Base-by-base conservation (phyloP, 2,113 vertebrate species). In the Gobius niger region DNA sequence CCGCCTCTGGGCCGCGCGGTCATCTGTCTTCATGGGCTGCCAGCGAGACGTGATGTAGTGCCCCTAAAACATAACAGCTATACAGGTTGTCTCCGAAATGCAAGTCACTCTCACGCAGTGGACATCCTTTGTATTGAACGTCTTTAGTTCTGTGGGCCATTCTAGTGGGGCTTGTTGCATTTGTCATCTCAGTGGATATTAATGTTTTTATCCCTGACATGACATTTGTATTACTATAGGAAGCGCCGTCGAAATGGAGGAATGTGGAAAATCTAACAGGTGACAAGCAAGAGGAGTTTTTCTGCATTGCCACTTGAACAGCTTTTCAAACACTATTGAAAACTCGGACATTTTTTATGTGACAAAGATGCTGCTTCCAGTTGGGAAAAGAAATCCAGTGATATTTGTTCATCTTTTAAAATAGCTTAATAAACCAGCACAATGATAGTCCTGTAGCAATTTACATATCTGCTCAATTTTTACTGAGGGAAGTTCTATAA, bases 21-120 rank as follows among this genome's bases (percentile, higher is more conserved):
- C 57, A 60, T 60, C 40, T 60, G 40, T 60, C 57, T 60, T 42
- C 57, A 42, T 60, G 57, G 41, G 40, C 57, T 60, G 57, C 57
- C 57, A 60, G 15, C 8, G 14, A 60, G 13, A 7, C 13, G 3
- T 60, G 57, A 60, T 60, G 14, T 15, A 60, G 57, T 16, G 40
- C 15, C 34, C 41, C 8, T 44, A n/a, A 60, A 42, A 60, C 40
- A 44, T n/a, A 44, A 60, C 40, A 60, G 7, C 40, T 10, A 15
- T n/a, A 8, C 40, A 42, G 57, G 7, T n/a, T 44, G 40, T 60
- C 40, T 41, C 40, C 15, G 42, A 42, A 60, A 60, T 9, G 42
- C 40, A 60, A 60, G 40, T 60, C 41, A 60, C 6, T 60, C 15
- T 14, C n/a, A 60, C 14, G 0, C 57, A 44, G 40, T 15, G 41